Base-by-base conservation (phyloP, 2,888 invertebrate species). In the Hypselothyrea guttata region DNA sequence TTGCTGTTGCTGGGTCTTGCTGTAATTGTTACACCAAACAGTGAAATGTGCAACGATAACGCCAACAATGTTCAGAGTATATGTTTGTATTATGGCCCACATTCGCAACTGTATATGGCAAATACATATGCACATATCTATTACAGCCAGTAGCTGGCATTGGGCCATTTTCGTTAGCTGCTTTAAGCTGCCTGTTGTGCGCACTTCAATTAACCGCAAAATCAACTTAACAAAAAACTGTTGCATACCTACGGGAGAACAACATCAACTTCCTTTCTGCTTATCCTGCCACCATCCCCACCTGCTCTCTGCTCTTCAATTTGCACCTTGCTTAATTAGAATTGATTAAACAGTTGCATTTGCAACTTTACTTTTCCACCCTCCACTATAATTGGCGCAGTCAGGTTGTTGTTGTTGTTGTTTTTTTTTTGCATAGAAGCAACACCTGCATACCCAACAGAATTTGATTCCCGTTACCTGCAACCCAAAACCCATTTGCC, bases 21-120 rank as follows among this genome's bases (percentile, higher is more conserved):
- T 76, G 74, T 81, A 84, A 84, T 81, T 81, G 84, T 81, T 81
- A 81, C 81, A 84, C 73, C 71, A 84, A 81, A 68, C 81, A 84
- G 65, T 67, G 69, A 84, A 81, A 81, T 81, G 84, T 81, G 75
- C 74, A 75, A 83, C 79, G 79, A 81, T 81, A 81, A 81, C 81
- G 73, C 65, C 66, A 33, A 75, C 60, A 53, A n/a, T 75, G 74
- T 70, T 33, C 22, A 31, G 7, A 37, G 27, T 16, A 9, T 22
- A 12, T 33, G 13, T 49, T 18, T 40, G 13, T 46, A 15, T 33
- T 11, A 46, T 58, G 71, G 45, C 58, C 61, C 60, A 73, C 63
- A 64, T 78, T 77, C 69, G 40, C 60, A 35, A 45, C 41, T 70
- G 47, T 54, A 41, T 73, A 35, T 45, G 58, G n/a, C n/a, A n/a